phyloP scores from a whole-genome alignment of 2,888 invertebrate genomes.

The Phania funesta region DNA sequence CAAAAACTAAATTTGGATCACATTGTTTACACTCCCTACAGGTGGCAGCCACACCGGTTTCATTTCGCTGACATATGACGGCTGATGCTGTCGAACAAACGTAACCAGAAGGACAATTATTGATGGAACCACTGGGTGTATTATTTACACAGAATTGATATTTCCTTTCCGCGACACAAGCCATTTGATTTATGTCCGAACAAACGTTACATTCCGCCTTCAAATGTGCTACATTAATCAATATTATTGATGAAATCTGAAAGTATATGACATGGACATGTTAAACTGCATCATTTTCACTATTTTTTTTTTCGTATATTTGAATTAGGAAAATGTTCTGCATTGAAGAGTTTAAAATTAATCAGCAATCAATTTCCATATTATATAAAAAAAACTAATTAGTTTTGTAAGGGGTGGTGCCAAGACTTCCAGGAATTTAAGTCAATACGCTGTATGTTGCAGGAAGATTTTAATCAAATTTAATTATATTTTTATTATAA shows the following conservation, averaged over 20 bases:
- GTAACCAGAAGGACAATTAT: constrained; percentile 70
- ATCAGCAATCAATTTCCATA: too few species aligned
- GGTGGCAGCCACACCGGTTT: constrained; percentile 41
- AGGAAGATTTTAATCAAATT: too few species aligned
- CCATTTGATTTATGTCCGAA: constrained; percentile 68
- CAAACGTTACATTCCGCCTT: constrained; percentile 72
- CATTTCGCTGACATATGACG: constrained; percentile 64
- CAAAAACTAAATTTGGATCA: constrained; percentile 70
- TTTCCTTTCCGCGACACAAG: constrained; percentile 73
- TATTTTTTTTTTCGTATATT: background rate
- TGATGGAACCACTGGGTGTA: constrained; percentile 66
- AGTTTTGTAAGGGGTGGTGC: too few species aligned
- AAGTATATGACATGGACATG: background rate
- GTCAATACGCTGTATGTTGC: too few species aligned
- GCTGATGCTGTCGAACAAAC: constrained; percentile 69
- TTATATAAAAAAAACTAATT: too few species aligned
- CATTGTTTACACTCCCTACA: constrained; percentile 73
- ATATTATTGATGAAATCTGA: constrained; percentile 18
- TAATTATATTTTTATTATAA: too few species aligned
- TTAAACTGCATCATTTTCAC: background rate
- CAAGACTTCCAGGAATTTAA: too few species aligned
- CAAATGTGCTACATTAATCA: background rate
- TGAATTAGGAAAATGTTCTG: too few species aligned
- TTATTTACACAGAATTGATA: constrained; percentile 69
- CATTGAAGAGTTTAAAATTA: too few species aligned